phyloP scores from a whole-genome alignment of 2,888 invertebrate species.

The Crematogaster levior region DNA sequence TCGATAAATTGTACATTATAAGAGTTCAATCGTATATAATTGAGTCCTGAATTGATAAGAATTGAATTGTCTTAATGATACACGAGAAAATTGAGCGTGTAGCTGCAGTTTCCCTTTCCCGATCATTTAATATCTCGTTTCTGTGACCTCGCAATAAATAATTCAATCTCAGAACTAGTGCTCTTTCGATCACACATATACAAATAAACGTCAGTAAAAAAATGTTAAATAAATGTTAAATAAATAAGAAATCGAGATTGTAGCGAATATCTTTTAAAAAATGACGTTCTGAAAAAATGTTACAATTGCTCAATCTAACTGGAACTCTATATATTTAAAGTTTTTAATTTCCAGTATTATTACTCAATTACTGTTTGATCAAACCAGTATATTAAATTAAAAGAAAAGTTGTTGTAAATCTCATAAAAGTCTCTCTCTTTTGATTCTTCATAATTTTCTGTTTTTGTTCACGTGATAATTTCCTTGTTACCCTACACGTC shows the following conservation, averaged over 20 bases:
- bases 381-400: neutral
- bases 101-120: constrained; percentile 18
- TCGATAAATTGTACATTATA: neutral
- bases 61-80: constrained; percentile 27
- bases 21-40: constrained; percentile 19
- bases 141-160: constrained; percentile 38
- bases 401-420: neutral
- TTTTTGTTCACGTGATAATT: neutral
- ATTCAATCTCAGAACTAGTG: constrained; percentile 27
- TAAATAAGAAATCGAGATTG: neutral
- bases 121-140: constrained; percentile 29
- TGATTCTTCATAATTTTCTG: neutral
- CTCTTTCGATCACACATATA: neutral
- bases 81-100: neutral
- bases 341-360: neutral
- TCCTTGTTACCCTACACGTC: neutral
- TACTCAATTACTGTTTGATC: neutral
- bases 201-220: no score
- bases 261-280: neutral
- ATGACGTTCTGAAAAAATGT: neutral
- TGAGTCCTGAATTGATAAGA: constrained; percentile 8
- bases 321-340: neutral
- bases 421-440: neutral
- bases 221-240: neutral
- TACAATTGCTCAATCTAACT: neutral